These are phyloP conservation scores for Myripristis jacobus DNA, from an alignment of 2,797 vertebrate species.

Conservation along the genomic window DNA sequence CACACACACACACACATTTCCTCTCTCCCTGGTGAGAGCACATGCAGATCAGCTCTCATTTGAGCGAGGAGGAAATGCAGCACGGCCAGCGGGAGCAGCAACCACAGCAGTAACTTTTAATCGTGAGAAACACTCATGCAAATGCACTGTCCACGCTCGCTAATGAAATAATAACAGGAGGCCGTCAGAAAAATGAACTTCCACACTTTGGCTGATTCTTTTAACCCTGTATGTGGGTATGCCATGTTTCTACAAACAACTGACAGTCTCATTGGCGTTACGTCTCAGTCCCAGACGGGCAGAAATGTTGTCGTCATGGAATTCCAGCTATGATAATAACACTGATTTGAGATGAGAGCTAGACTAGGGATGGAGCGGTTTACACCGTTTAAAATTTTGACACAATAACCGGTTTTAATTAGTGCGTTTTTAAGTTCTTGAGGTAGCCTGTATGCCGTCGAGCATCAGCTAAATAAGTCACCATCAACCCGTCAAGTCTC, in stretches of 20 bases:
- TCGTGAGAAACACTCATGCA: neutral
- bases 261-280: too few species aligned
- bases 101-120: slow-evolving; percentile 18
- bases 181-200: neutral
- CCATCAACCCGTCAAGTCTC: too few species aligned
- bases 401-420: too few species aligned
- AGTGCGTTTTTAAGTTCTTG: too few species aligned
- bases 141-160: neutral
- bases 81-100: slow-evolving; percentile 17
- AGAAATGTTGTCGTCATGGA: neutral
- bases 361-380: too few species aligned
- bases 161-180: too few species aligned
- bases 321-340: slow-evolving; percentile 1
- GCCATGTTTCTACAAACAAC: slow-evolving; percentile 15
- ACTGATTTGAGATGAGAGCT: too few species aligned
- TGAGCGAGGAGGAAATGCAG: slow-evolving; percentile 47
- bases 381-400: too few species aligned
- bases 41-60: slow-evolving; percentile 55
- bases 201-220: too few species aligned
- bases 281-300: neutral
- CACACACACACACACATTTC: slow-evolving; percentile 20
- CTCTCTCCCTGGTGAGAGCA: slow-evolving; percentile 25
- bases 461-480: too few species aligned
- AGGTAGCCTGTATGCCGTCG: too few species aligned
- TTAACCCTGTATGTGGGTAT: neutral